A percentile compares a stretch with the other conserved stretches of the same genome.
These are phyloP conservation scores for Pachyramphus minor DNA, from an alignment of 2,113 vertebrate species.

Conservation along the genomic window DNA sequence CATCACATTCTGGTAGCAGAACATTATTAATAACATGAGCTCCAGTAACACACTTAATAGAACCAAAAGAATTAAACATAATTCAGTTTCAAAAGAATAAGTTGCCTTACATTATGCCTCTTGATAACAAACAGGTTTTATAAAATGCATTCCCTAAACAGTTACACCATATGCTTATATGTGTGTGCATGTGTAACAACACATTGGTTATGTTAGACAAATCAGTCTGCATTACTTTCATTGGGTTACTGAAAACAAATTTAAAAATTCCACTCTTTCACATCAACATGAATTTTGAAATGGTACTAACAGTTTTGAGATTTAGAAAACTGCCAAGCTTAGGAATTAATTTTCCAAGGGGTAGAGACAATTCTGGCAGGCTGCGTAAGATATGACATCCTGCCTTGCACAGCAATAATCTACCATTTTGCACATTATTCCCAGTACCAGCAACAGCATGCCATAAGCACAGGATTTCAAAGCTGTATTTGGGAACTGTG, in stretches of 20 bases:
- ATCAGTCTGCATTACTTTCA: background rate
- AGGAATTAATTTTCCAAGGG: background rate
- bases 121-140: background rate
- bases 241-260: background rate
- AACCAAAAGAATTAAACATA: background rate
- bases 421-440: background rate
- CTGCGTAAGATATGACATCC: background rate
- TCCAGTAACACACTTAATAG: background rate
- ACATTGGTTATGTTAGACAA: background rate
- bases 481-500: background rate
- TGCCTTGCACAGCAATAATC: background rate
- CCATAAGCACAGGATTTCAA: background rate
- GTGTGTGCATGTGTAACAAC: background rate
- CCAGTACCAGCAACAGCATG: background rate
- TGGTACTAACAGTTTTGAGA: background rate
- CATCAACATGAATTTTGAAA: background rate
- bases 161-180: background rate
- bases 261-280: background rate
- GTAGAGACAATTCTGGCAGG: background rate
- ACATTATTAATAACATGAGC: background rate
- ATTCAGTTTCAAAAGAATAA: background rate
- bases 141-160: background rate
- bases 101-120: background rate
- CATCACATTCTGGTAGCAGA: background rate
- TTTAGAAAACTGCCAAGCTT: background rate